Evolutionary conservation across 2,797 vertebrate species (phyloP).

Genomic region (Siniperca scherzeri): DNA sequence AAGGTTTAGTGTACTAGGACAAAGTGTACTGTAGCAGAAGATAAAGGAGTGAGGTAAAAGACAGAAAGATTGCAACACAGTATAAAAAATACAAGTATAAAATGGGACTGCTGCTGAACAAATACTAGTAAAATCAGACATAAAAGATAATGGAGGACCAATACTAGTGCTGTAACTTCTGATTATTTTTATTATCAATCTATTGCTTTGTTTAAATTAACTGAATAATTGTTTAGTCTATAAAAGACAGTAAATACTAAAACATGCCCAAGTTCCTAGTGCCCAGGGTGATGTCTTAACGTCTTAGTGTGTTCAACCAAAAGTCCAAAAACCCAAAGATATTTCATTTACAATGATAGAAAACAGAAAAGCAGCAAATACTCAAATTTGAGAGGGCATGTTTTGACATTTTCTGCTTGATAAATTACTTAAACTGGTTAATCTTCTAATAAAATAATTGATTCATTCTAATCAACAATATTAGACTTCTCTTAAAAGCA

Average conservation of each 20-base stretch:
- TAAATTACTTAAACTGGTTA: not conserved
- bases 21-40: not conserved
- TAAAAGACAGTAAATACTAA: not conserved
- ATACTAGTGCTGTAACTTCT: not conserved
- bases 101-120: not conserved
- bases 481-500: not conserved
- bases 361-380: not conserved
- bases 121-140: not conserved
- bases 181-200: not conserved
- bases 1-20: not conserved
- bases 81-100: not conserved
- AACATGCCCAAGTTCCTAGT: not conserved
- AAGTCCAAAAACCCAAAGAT: not conserved
- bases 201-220: not conserved
- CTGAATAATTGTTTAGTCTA: not conserved
- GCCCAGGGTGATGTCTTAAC: not conserved
- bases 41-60: not conserved
- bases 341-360: not conserved
- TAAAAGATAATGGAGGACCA: not conserved
- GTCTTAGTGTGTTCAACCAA: not conserved
- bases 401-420: not conserved
- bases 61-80: not conserved
- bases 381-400: not conserved
- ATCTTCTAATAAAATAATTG: not conserved
- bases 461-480: not conserved